Conservation (phyloP, 2,797 vertebrate genomes). For the Pagetopsis macropterus region DNA sequence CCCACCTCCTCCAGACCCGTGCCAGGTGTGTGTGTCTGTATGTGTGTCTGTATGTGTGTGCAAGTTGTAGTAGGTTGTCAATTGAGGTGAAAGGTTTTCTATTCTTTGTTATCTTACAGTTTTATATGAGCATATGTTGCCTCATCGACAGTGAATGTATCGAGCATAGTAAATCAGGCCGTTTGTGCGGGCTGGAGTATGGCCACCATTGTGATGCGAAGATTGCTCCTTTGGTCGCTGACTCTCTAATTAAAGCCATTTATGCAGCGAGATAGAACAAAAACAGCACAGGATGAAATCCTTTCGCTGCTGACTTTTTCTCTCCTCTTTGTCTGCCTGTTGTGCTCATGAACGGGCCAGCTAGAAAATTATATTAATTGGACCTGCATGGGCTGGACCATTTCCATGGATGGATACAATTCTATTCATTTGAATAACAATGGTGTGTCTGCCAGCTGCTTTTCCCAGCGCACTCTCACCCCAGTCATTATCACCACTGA, state of each 20-base stretch:
- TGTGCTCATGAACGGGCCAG: slow-evolving; percentile 61
- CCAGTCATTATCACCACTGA: slow-evolving; percentile 76
- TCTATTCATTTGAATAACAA: slow-evolving; percentile 82
- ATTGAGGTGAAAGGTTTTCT: slow-evolving; percentile 60
- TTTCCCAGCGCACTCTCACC: slow-evolving; percentile 78
- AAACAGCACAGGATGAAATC: slow-evolving; percentile 67
- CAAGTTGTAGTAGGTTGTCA: slow-evolving; percentile 26
- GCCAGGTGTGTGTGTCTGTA: slow-evolving; percentile 43
- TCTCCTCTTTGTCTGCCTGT: slow-evolving; percentile 44
- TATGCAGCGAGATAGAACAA: slow-evolving; percentile 62
- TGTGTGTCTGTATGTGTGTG: slow-evolving; percentile 12
- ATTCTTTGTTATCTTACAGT: slow-evolving; percentile 60
- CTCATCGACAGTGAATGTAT: slow-evolving; percentile 75
- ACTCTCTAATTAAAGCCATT: slow-evolving; percentile 79
- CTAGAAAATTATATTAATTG: slow-evolving; percentile 78
- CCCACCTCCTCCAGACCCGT: slow-evolving; percentile 54
- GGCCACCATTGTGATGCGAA: slow-evolving; percentile 77
- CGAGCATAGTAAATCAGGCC: slow-evolving; percentile 74
- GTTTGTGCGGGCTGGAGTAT: slow-evolving; percentile 70
- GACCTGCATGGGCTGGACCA: slow-evolving; percentile 58
- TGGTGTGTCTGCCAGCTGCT: slow-evolving; percentile 77
- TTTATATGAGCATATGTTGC: slow-evolving; percentile 56
- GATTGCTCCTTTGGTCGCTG: slow-evolving; percentile 72
- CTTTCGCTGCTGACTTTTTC: slow-evolving; percentile 72
- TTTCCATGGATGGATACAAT: slow-evolving; percentile 69